Evolutionary conservation across 2,888 invertebrate genomes (phyloP).

Genomic region (Trichogramma evanescens): DNA sequence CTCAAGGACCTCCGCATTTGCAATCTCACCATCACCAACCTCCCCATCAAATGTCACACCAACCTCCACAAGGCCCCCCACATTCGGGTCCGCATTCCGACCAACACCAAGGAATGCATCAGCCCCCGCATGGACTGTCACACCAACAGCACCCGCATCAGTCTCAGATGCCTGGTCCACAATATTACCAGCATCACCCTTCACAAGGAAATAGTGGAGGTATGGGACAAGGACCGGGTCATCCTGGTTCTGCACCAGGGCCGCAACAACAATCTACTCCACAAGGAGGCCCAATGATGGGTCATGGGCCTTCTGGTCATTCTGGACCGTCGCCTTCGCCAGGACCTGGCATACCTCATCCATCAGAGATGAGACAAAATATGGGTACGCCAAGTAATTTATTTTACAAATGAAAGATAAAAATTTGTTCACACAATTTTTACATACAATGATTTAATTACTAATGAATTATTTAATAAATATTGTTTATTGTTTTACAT

Average conservation of each 20-base stretch:
- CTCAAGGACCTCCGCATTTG: conserved; percentile 26
- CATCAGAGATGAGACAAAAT: conserved; percentile 14
- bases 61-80: neutral
- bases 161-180: conserved; percentile 35
- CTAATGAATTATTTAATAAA: neutral
- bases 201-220: conserved; percentile 17
- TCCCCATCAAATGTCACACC: neutral
- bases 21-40: conserved; percentile 13
- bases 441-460: too few relatives aligned
- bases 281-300: conserved; percentile 12
- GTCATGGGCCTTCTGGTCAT: conserved; percentile 17
- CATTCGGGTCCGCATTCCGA: neutral
- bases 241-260: conserved; percentile 24
- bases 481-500: too few relatives aligned
- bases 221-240: conserved; percentile 34
- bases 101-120: conserved; percentile 27
- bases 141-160: conserved; percentile 38
- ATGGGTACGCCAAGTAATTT: conserved; percentile 12
- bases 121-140: conserved; percentile 34
- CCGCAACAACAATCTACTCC: conserved; percentile 19
- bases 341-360: conserved; percentile 24
- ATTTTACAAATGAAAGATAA: neutral
- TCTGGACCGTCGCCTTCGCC: conserved; percentile 21
- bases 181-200: conserved; percentile 26
- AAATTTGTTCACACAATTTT: neutral